Evolutionary conservation across 2,113 vertebrate genomes (phyloP), one percentile per base, ranked within the genome.

Genomic region (Leucoraja erinaceus): DNA sequence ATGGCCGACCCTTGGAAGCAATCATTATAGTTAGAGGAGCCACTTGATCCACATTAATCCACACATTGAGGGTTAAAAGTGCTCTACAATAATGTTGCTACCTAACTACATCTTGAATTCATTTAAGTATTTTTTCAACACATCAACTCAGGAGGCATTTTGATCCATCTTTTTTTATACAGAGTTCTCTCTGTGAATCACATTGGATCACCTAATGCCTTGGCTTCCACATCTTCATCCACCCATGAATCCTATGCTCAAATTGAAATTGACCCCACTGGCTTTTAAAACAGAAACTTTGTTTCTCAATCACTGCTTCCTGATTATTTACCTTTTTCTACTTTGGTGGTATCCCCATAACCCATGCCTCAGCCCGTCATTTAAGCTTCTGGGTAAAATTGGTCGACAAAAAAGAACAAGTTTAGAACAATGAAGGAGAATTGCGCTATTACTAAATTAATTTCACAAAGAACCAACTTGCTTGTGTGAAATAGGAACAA

Each of bases 231-330:
- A 61, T 33, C 33, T 38, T 38, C 25, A 59, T 4, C 56, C 54
- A 25, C 10, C 25, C 59, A 63, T 14, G 25, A 61, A 25, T 31
- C 28, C 28, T 59, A 31, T 4, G 12, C 56, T 56, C 12, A 31
- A n/a, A 14, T 88, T 88, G 61, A 63, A 88, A 63, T 31, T n/a
- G 59, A 88, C 59, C 16, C 59, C 83, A 77, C 25, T 14, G 28
- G 83, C 83, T 66, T 63, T 88, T 88, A 88, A 63, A 88, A 88
- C 59, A 88, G 83, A 88, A 88, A 28, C 83, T 86, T 61, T 16
- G 28, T n/a, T 86, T 11, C 28, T 61, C 56, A 86, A 14, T 88
- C 28, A 61, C 59, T 66, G 28, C 0, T 61, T 63, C 83, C 31
- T 88, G 59, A 88, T 88, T 88, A 88, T 61, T 88, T 63, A n/a